Evolutionary conservation across 2,888 invertebrate species (phyloP), one percentile per base, ranked within the genome.

Genomic region (Crossocerus cetratus): DNA sequence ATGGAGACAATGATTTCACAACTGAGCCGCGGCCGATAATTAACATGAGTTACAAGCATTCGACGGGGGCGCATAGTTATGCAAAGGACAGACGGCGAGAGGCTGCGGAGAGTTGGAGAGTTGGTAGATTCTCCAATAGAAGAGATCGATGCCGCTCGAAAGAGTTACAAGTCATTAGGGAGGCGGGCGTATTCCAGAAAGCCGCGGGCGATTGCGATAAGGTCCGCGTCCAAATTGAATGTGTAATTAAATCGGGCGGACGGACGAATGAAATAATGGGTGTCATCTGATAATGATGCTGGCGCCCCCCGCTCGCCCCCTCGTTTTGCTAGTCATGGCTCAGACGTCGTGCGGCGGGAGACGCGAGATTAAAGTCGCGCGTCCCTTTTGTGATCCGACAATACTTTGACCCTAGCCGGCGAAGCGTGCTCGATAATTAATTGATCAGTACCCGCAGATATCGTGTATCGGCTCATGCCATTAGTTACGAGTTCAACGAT

Each of bases 381-480:
- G 80, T 81, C 82, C 70, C 83, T 81, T 83, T 85, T 84, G 81
- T 84, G 80, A 80, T 78, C 82, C 77, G 74, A 77, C 80, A 73
- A 77, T 81, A 78, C 77, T 76, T 77, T 80, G 80, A 80, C 74
- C 77, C 76, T 77, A 65, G 66, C 76, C 73, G 62, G 68, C 76
- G 68, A 72, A 67, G 70, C 75, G 61, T 65, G 74, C 65, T 78
- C 78, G 80, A 84, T 86, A 88, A 87, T 87, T 87, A 88, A 87
- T 88, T 86, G 85, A 88, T 86, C 87, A 85, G 65, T 74, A 71
- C 69, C 72, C 78, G 69, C 65, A 83, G 87, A 87, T 87, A 86
- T 80, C 81, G 80, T 66, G 58, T 66, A 80, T 77, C 74, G 72
- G 64, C 69, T 32, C 58, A 60, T 68, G 75, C 65, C 61, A 74